A percentile compares a stretch with the other conserved stretches of the same genome.
Evolutionary conservation across 2,888 invertebrate species (phyloP).

Genomic region (Cosmorhoe ocellata): DNA sequence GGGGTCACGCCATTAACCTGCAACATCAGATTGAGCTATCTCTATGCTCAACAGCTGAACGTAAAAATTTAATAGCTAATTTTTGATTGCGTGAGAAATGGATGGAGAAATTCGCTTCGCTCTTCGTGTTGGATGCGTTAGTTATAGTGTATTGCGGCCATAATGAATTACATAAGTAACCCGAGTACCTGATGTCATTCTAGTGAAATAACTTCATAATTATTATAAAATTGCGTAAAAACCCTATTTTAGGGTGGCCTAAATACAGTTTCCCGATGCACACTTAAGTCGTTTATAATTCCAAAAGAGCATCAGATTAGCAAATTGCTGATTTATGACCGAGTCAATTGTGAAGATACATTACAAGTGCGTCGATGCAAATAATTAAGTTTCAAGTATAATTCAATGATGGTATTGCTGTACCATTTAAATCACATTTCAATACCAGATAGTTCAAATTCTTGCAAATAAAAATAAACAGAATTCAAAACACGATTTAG

Average conservation of each 20-base stretch:
- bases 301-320: background rate
- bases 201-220: background rate
- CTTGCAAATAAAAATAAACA: too few species aligned
- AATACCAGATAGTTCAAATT: slow-evolving; percentile 32
- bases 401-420: slow-evolving; percentile 7
- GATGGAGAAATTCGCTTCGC: slow-evolving; percentile 9
- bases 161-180: background rate
- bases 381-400: background rate
- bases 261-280: background rate
- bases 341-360: too few species aligned
- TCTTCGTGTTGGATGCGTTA: slow-evolving; percentile 12
- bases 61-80: slow-evolving; percentile 29
- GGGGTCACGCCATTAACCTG: slow-evolving; percentile 50
- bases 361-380: too few species aligned
- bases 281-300: background rate
- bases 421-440: slow-evolving; percentile 36
- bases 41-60: slow-evolving; percentile 27
- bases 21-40: slow-evolving; percentile 31
- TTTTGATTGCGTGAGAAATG: slow-evolving; percentile 25
- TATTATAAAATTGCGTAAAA: background rate
- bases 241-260: background rate
- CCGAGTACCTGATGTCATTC: background rate
- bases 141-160: slow-evolving; percentile 8
- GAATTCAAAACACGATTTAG: too few species aligned
- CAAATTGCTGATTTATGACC: too few species aligned